Base-by-base conservation (phyloP, 2,888 invertebrate genomes). In the Mesorhabditis belari region DNA sequence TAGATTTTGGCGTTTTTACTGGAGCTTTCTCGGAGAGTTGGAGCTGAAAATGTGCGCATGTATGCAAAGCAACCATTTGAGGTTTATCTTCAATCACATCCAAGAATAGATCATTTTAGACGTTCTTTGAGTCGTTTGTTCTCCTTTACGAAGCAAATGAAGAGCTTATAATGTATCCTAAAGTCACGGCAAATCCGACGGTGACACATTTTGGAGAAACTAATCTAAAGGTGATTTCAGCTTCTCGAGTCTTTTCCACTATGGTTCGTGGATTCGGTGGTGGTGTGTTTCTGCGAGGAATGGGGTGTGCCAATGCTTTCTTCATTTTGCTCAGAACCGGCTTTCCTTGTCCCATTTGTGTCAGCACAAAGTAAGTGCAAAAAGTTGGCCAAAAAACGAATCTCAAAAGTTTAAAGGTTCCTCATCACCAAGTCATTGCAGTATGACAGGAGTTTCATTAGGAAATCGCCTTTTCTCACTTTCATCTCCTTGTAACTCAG, bases 11-110 rank as follows among this genome's bases (percentile, higher is more conserved):
- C 55, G 5, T 55, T 69, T 4, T 62, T 75, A 28, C 64, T 74
- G 79, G 87, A 88, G n/a, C 77, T 85, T 56, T 82, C 84, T 0
- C 76, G 83, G 19, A 77, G 85, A 19, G 81, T 85, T 23, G 85
- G 85, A 35, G 82, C 83, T 59, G 85, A 85, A 71, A 83, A 83
- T 81, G 83, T 75, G 0, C 62, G 74, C 52, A 66, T 71, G 49
- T 71, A 75, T 58, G 71, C 75, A 55, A 64, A 63, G 24, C 64
- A 65, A 23, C 70, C 75, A 3, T 67, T 78, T 61, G 69, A 75
- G 50, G 52, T 71, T 4, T 9, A 35, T 35, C 2, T 1, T 17
- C 12, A 35, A 35, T 35, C 9, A n/a, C 44, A 2, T 35, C 17
- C n/a, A 1, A 35, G n/a, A 35, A 35, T 17, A 9, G 1, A 35